These are phyloP conservation scores for Rhyacichthys aspro DNA, from an alignment of 2,797 vertebrate species.

Conservation along the genomic window DNA sequence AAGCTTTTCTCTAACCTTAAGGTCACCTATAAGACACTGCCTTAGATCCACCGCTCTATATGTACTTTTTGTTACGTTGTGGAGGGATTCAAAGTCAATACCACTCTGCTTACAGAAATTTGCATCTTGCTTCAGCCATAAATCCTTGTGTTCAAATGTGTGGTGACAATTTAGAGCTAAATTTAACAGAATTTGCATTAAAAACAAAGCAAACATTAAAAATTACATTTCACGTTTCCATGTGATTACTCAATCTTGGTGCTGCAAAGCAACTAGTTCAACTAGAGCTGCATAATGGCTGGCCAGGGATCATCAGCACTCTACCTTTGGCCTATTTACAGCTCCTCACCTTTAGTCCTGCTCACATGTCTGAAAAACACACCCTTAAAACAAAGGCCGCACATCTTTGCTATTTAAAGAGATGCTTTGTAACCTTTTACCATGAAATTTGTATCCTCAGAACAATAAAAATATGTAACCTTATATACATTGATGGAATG, in stretches of 20 bases:
- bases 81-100: neutral
- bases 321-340: constrained; percentile 5
- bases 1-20: constrained; percentile 8
- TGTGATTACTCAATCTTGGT: neutral
- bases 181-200: neutral
- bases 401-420: too few relatives aligned
- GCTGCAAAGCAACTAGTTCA: neutral
- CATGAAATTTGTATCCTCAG: too few relatives aligned
- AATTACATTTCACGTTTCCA: neutral
- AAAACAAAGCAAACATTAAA: neutral
- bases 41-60: constrained; percentile 2
- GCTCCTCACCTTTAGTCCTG: constrained; percentile 11
- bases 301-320: neutral
- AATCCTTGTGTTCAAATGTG: neutral
- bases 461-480: too few relatives aligned
- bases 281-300: neutral
- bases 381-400: neutral
- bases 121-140: neutral
- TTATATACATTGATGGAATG: too few relatives aligned
- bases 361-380: neutral
- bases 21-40: constrained; percentile 11
- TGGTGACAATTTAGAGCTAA: neutral
- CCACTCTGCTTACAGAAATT: neutral
- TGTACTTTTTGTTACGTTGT: neutral
- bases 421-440: too few relatives aligned